Evolutionary conservation across 2,797 vertebrate genomes (phyloP).

Genomic region (Enteromius afrohamiltoni): DNA sequence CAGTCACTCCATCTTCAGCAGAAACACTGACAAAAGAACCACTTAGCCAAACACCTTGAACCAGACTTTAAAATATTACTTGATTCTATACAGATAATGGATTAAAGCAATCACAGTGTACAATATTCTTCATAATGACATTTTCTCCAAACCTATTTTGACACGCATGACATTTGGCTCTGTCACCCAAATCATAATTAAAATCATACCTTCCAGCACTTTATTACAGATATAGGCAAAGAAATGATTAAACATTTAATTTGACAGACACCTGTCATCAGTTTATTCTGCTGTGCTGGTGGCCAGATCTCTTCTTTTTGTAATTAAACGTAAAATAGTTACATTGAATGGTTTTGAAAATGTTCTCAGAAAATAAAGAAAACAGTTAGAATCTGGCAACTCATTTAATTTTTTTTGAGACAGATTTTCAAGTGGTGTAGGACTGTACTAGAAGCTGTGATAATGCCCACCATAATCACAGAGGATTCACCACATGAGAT

Average conservation of each 20-base stretch:
- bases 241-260: not conserved
- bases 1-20: not conserved
- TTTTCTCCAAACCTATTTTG: not conserved
- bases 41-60: conserved; percentile 1
- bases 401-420: not conserved
- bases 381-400: not conserved
- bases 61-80: not conserved
- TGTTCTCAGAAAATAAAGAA: not conserved
- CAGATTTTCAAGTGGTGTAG: not conserved
- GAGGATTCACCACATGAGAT: not conserved
- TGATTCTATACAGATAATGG: conserved; percentile 15
- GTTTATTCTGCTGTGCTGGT: not conserved
- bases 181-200: conserved; percentile 31
- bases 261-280: not conserved
- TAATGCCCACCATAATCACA: not conserved
- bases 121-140: conserved; percentile 7
- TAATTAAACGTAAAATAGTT: not conserved
- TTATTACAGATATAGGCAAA: conserved; percentile 19
- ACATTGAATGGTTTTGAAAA: not conserved
- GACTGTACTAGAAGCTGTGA: not conserved
- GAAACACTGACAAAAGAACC: conserved; percentile 13
- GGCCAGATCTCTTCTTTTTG: not conserved
- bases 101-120: not conserved
- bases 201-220: conserved; percentile 10
- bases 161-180: conserved; percentile 1